Evolutionary conservation across 2,113 vertebrate genomes (phyloP), one percentile per base, ranked within the genome.

Genomic region (Chunga burmeisteri): DNA sequence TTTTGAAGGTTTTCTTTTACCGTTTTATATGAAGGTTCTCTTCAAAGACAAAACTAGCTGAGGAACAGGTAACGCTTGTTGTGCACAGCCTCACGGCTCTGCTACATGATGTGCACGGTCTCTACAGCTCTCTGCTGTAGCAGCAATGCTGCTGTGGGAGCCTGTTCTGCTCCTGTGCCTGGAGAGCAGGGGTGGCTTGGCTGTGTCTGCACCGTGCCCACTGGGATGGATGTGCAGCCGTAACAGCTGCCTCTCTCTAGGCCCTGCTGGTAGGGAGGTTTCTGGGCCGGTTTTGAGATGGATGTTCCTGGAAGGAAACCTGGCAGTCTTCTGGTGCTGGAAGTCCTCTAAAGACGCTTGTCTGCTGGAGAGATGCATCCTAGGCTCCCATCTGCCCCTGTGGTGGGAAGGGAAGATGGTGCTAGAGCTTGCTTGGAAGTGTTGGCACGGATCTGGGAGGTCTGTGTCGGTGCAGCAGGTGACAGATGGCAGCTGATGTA

Each of bases 351-450:
- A 36, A 63, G 36, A 10, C 6, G 4, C 22, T 72, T 47, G 19
- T 3, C 18, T 0, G 0, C 18, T 9, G 38, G 19, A 59, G 13
- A 34, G 19, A 2, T 8, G 5, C 4, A 20, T n/a, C 44, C 27
- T 40, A 23, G 61, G 17, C 29, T 91, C 17, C 25, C 1, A 1
- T 29, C 19, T 67, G 30, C 17, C 9, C 16, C 23, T 12, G 4
- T 29, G 20, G 9, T 55, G 29, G 19, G 20, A 61, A 59, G 49
- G 52, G 13, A 53, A 11, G 17, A 15, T n/a, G 61, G 17, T 67
- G 32, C 29, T 17, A 2, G 32, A 78, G 17, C 50, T 91, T 71
- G 25, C 10, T 42, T 63, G 52, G 50, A 18, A 27, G n/a, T 5
- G 14, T 8, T 86, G 40, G 29, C 5, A 2, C 0, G 1, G 13